These are phyloP conservation scores for Galerucella pusilla DNA, from an alignment of 2,888 invertebrate genomes.

Conservation along the genomic window DNA sequence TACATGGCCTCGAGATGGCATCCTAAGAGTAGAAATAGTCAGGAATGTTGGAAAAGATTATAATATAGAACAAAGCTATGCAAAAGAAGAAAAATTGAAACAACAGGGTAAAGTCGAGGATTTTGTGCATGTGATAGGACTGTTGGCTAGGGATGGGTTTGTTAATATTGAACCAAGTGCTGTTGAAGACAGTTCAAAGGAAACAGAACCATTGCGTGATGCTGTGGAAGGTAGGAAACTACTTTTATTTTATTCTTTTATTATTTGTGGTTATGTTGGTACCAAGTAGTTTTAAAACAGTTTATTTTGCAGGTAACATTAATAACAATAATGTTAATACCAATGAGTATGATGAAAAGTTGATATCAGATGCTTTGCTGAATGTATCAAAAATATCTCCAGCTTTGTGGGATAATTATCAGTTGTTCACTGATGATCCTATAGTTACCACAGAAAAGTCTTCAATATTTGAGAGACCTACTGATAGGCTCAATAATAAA, in stretches of 20 bases:
- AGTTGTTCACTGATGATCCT: conserved; percentile 49
- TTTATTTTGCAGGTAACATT: conserved; percentile 23
- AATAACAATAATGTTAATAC: conserved; percentile 22
- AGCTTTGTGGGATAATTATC: conserved; percentile 58
- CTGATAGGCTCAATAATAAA: conserved; percentile 22
- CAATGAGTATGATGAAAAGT: conserved; percentile 12
- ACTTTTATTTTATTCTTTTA: too few species aligned
- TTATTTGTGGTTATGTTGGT: too few species aligned
- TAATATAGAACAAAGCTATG: conserved; percentile 84
- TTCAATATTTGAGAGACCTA: conserved; percentile 24
- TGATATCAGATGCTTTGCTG: conserved; percentile 41
- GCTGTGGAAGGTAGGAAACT: conserved; percentile 46
- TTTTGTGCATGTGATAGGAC: conserved; percentile 71
- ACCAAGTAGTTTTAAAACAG: too few species aligned
- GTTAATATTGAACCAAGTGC: conserved; percentile 77
- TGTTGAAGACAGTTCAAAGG: conserved; percentile 66
- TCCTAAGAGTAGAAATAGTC: conserved; percentile 90
- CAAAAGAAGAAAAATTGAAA: conserved; percentile 80
- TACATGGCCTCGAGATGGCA: conserved; percentile 95
- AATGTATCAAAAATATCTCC: conserved; percentile 57
- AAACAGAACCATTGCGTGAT: conserved; percentile 58
- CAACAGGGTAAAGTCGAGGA: conserved; percentile 75
- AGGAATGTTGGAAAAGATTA: conserved; percentile 79
- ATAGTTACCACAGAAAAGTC: conserved; percentile 36
- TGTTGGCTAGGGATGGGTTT: conserved; percentile 75